A percentile compares a stretch with the other conserved stretches of the same genome.
Conservation (phyloP, 2,113 vertebrate species). For the Chascanopsetta lugubris region DNA sequence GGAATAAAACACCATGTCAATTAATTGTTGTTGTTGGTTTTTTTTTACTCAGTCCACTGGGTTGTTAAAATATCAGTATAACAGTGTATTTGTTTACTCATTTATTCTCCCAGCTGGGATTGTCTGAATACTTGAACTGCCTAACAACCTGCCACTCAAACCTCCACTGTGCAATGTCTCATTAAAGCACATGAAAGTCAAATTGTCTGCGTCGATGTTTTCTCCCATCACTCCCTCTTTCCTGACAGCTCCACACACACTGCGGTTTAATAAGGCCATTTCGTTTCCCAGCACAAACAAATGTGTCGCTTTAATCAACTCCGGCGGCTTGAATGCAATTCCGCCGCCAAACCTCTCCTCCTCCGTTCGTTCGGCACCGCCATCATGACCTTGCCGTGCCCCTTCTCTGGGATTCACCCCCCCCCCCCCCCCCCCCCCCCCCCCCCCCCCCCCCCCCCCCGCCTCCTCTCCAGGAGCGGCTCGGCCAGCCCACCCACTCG, state of each 20-base stretch:
- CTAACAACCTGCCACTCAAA: constrained; percentile 48
- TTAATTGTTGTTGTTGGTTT: constrained; percentile 10
- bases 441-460: too few species aligned
- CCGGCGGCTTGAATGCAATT: constrained; percentile 42
- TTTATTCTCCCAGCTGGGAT: constrained; percentile 12
- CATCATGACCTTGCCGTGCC: constrained; percentile 51
- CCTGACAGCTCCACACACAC: constrained; percentile 41
- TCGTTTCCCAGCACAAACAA: constrained; percentile 59
- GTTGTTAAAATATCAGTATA: too few species aligned
- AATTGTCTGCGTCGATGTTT: constrained; percentile 37
- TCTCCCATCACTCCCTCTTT: constrained; percentile 2
- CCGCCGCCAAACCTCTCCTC: constrained; percentile 14
- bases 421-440: too few species aligned
- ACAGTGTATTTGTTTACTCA: constrained; percentile 2
- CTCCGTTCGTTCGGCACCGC: constrained; percentile 47
- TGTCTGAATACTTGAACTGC: constrained; percentile 34
- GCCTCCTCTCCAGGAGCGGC: too few species aligned
- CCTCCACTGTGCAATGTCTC: constrained; percentile 31
- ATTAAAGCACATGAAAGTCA: constrained; percentile 44
- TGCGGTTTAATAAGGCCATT: constrained; percentile 68
- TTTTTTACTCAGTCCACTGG: too few species aligned
- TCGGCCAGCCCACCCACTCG: constrained; percentile 25
- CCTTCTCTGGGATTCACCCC: constrained; percentile 35
- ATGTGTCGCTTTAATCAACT: constrained; percentile 58
- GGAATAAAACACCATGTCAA: not conserved